These are phyloP conservation scores for Merops nubicus DNA, from an alignment of 2,113 vertebrate genomes.

Conservation along the genomic window DNA sequence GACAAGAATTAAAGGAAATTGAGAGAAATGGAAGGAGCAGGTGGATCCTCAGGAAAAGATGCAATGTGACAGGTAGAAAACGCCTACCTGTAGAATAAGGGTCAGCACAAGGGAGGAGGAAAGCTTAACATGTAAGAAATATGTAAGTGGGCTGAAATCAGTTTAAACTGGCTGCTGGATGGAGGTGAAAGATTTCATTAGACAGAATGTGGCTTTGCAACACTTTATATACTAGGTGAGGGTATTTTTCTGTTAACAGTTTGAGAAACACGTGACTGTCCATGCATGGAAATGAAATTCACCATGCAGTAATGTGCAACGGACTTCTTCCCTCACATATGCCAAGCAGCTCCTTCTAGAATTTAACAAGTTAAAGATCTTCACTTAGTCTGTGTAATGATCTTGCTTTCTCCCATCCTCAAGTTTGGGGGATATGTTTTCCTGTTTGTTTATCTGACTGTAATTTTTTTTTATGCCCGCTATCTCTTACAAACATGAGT, in stretches of 20 bases:
- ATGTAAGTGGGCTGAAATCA: neutral
- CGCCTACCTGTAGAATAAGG: neutral
- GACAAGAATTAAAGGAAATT: neutral
- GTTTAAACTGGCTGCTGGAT: neutral
- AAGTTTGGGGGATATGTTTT: neutral
- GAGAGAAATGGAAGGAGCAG: neutral
- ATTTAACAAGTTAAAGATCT: neutral
- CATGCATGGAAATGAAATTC: neutral
- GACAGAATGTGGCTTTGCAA: neutral
- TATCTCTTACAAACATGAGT: slow-evolving; percentile 50
- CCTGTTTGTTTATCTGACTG: slow-evolving; percentile 12
- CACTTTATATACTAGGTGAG: neutral
- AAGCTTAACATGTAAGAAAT: neutral
- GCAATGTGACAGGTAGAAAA: neutral
- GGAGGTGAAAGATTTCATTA: neutral
- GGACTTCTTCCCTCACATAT: neutral
- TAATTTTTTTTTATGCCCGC: slow-evolving; percentile 3
- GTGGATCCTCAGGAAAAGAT: neutral
- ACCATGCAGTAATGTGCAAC: neutral
- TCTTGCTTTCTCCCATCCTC: neutral
- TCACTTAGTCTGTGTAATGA: neutral
- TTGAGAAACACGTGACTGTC: neutral
- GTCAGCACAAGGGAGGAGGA: neutral
- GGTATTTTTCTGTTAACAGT: neutral
- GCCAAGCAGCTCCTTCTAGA: neutral